phyloP scores from a whole-genome alignment of 2,797 vertebrate genomes.

The Myotis pilosus region DNA sequence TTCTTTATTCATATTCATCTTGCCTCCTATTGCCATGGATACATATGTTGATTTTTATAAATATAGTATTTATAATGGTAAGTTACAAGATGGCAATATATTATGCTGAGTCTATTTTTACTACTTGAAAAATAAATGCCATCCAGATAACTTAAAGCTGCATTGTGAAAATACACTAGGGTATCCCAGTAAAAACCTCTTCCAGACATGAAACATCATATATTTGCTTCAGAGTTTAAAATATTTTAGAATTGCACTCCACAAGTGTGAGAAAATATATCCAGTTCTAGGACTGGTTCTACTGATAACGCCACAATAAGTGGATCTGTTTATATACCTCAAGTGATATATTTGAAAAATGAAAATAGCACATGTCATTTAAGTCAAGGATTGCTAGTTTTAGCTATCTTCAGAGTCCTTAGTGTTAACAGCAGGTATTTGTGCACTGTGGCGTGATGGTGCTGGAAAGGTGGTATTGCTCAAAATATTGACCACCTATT shows the following conservation, averaged over 20 bases:
- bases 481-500: background rate
- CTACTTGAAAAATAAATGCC: conserved; percentile 48
- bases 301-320: background rate
- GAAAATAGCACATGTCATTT: background rate
- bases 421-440: background rate
- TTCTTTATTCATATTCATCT: conserved; percentile 54
- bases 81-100: conserved; percentile 61
- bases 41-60: conserved; percentile 67
- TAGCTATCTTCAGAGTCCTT: background rate
- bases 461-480: background rate
- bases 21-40: conserved; percentile 59
- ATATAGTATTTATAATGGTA: conserved; percentile 52
- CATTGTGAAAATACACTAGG: conserved; percentile 1
- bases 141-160: conserved; percentile 37
- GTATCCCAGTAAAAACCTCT: background rate
- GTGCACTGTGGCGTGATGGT: background rate
- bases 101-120: conserved; percentile 55
- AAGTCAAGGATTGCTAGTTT: background rate
- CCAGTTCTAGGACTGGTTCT: background rate
- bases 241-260: background rate
- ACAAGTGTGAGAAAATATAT: background rate
- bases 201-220: background rate
- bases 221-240: conserved; percentile 17
- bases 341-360: background rate
- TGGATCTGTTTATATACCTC: background rate